phyloP scores from a whole-genome alignment of 2,113 vertebrate genomes.

The Malurus elegans region DNA sequence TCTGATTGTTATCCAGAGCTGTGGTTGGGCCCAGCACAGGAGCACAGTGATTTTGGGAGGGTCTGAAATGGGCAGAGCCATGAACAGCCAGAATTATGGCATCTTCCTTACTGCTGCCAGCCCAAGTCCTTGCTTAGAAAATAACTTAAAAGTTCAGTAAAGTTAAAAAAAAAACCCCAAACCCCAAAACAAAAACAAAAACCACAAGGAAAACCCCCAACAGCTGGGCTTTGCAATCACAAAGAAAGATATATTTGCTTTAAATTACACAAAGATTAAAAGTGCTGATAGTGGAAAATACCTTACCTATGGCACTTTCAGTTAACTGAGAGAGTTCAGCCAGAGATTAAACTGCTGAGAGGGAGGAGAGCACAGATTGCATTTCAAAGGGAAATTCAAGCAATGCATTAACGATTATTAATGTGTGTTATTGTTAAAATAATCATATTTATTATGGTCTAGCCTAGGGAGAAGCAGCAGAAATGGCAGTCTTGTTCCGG shows the following conservation, averaged over 20 bases:
- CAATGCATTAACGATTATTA: slow-evolving; percentile 48
- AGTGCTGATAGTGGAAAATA: slow-evolving; percentile 39
- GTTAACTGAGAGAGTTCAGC: slow-evolving; percentile 53
- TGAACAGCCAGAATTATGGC: neutral
- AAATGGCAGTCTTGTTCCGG: slow-evolving; percentile 43
- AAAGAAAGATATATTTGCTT: slow-evolving; percentile 41
- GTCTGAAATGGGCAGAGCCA: neutral
- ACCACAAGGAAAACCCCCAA: slow-evolving; percentile 1
- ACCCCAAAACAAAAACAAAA: neutral
- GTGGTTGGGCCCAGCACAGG: neutral
- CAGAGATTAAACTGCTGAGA: slow-evolving; percentile 42
- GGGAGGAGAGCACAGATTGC: slow-evolving; percentile 27
- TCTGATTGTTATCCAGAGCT: neutral
- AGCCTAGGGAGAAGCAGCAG: slow-evolving; percentile 40
- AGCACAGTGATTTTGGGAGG: neutral
- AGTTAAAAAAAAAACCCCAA: neutral
- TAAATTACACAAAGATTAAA: slow-evolving; percentile 51
- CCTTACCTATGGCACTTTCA: slow-evolving; percentile 60
- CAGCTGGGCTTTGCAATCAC: slow-evolving; percentile 5
- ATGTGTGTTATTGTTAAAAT: slow-evolving; percentile 65
- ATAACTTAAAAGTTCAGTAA: neutral
- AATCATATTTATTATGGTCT: slow-evolving; percentile 57
- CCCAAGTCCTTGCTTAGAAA: neutral
- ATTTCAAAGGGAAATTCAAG: slow-evolving; percentile 53
- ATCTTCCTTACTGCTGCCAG: neutral